Evolutionary conservation across 2,797 vertebrate genomes (phyloP), one percentile per base, ranked within the genome.

Genomic region (Rachycentron canadum): DNA sequence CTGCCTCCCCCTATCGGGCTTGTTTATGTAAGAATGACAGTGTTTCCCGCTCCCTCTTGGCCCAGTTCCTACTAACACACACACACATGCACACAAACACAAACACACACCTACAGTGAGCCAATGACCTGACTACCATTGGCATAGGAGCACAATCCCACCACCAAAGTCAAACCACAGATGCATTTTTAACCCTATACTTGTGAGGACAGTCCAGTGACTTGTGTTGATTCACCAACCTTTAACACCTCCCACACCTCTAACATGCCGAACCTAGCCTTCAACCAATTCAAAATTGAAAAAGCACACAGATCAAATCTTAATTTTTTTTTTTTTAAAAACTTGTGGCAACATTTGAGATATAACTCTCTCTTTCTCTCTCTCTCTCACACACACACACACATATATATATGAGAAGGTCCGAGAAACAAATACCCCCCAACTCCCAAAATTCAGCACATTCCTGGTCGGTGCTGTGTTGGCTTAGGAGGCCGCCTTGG

Each of bases 31-130:
- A 92, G 78, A 82, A 82, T 87, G 91, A 94, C 91, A 88, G 81
- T 75, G 86, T 86, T 94, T 94, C 93, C 94, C 91, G 90, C 91
- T 93, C 85, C 43, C 50, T 67, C 79, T 88, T 93, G 92, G 92
- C 92, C 47, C 34, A 3, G 26, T 67, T 73, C 82, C 89, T 66
- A 45, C 77, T 32, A 36, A 86, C 80, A 87, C 87, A 90, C 85
- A 84, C 78, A 79, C 79, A 26, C 43, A 58, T 53, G 68, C 83
- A 73, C 5, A 8, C 86, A 85, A 30, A 80, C 81, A 82, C 79
- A 86, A 65, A 88, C 84, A 85, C 84, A 82, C 90, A 89, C 86
- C 76, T 87, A 86, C 81, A 2, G 69, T 71, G 78, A 89, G 92
- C 86, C 91, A 89, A 90, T 91, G 92, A 91, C 93, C 93, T 74